phyloP scores from a whole-genome alignment of 1,140 invertebrate genomes.

The Parapsyche elsis region DNA sequence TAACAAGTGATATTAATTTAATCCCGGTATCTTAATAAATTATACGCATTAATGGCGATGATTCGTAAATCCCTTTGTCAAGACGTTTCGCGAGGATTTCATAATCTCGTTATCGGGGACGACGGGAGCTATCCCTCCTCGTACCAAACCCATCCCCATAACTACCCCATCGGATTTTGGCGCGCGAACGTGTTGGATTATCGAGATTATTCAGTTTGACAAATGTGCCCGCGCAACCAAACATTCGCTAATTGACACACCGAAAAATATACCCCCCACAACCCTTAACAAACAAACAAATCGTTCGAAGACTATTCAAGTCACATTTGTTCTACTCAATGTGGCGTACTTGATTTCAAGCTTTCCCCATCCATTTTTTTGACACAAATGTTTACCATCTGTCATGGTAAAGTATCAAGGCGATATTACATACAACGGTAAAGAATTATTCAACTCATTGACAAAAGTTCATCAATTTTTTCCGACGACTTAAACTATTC shows the following conservation, averaged over 20 bases:
- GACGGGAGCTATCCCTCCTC: neutral
- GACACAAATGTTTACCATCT: no score
- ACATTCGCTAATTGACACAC: slow-evolving; percentile 29
- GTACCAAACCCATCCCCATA: no score
- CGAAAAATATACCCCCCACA: slow-evolving; percentile 26
- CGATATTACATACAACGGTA: no score
- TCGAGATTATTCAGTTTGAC: slow-evolving; percentile 41
- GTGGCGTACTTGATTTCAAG: no score
- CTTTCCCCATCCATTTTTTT: no score
- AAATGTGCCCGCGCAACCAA: slow-evolving; percentile 33
- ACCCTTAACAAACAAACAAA: neutral
- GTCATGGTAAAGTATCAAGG: no score
- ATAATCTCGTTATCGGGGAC: slow-evolving; percentile 46
- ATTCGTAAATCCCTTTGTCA: slow-evolving; percentile 44
- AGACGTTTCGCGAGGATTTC: slow-evolving; percentile 41
- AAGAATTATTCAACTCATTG: no score
- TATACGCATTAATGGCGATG: slow-evolving; percentile 47
- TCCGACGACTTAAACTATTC: no score
- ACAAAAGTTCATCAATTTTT: no score
- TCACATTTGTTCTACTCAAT: no score
- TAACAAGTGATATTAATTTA: slow-evolving; percentile 43
- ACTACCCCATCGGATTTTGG: slow-evolving; percentile 9
- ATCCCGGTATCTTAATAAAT: slow-evolving; percentile 48
- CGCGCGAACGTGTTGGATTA: slow-evolving; percentile 43
- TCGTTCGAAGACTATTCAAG: no score